Evolutionary conservation across 2,888 invertebrate genomes (phyloP), one percentile per base, ranked within the genome.

Genomic region (Meloe dianella): DNA sequence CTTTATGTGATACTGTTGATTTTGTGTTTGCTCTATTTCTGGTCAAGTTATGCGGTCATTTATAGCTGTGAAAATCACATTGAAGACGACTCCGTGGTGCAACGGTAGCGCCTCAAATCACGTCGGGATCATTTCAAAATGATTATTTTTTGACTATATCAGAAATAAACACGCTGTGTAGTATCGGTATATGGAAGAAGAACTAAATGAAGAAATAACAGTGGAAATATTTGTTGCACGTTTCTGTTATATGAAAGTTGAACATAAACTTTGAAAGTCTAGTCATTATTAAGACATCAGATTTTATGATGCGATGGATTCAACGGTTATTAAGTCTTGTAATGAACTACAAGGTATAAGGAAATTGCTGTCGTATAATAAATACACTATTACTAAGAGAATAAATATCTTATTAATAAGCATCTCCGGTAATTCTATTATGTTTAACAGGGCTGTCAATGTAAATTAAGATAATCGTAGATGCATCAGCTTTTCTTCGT

Each of bases 301-400:
- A 60, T n/a, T n/a, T 32, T 32, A 59, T 32, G 32, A 32, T 14
- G 32, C 20, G 59, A 41, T 41, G 17, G n/a, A 17, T 29, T 32
- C 35, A 30, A 60, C 20, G 8, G 8, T 29, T 35, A 35, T 32
- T 35, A 60, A 60, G 60, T n/a, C 30, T 47, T 47, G 5, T 47
- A 35, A 30, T 60, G 12, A 35, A 22, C n/a, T n/a, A 8, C 8
- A 41, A 60, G 60, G 60, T 60, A 38, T 41, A 60, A 24, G 60
- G 41, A 60, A 60, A 60, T 60, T 60, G 22, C 60, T 35, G 27
- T 60, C 47, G 47, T 47, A 54, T 24, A 10, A 24, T n/a, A n/a
- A n/a, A n/a, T 8, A 41, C n/a, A 41, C 22, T 24, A 54, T 3
- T 7, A 14, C 9, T 14, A 41, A 41, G 17, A 20, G 54, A 24